Conservation (phyloP, 2,888 invertebrate genomes). For the Caenorhabditis sp. region DNA sequence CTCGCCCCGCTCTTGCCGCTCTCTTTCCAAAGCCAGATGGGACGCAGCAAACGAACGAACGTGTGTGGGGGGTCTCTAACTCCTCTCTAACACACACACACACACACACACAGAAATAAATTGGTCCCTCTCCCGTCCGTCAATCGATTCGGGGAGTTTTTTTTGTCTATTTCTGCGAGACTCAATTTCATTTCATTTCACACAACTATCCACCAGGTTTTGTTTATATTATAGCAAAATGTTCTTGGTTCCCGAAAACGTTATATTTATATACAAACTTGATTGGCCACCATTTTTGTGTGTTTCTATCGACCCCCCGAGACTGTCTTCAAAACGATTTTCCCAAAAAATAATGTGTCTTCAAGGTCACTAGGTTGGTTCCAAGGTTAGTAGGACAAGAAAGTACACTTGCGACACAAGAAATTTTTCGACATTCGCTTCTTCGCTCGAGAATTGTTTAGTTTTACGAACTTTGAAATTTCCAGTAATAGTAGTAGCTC, state of each 20-base stretch:
- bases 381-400: background rate
- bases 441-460: constrained; percentile 18
- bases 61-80: constrained; percentile 9
- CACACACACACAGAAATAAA: constrained; percentile 13
- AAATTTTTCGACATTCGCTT: constrained; percentile 5
- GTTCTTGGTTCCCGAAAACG: background rate
- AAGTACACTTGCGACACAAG: background rate
- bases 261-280: background rate
- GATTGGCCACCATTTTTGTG: constrained; percentile 5
- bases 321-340: background rate
- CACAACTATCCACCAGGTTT: background rate
- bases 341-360: background rate
- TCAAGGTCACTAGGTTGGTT: constrained; percentile 24
- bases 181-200: background rate
- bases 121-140: constrained; percentile 15
- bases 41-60: constrained; percentile 15
- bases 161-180: too few species aligned
- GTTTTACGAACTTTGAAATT: constrained; percentile 20
- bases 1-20: background rate
- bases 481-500: constrained; percentile 19
- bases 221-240: constrained; percentile 35
- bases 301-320: background rate
- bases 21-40: background rate
- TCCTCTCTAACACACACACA: constrained; percentile 24
- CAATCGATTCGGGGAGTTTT: constrained; percentile 6